Percentiles rank a stretch among this genome's conserved stretches.
Conservation (phyloP, 1,140 invertebrate species). For the Mizuhopecten yessoensis region DNA sequence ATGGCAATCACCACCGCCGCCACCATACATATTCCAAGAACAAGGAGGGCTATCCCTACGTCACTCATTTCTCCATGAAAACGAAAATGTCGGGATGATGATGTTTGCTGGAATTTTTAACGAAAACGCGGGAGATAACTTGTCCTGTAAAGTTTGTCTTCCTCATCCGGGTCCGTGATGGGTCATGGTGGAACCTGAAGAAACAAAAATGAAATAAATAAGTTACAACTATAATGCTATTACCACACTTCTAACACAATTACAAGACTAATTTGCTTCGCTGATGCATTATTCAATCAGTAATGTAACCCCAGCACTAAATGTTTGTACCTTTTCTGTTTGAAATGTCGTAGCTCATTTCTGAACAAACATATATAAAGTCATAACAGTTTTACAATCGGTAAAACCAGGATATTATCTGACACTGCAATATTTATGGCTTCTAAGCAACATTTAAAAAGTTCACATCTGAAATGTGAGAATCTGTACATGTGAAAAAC, state of each 20-base stretch:
- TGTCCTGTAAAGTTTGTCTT: background rate
- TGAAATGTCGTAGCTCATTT: no score
- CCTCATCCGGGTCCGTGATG: background rate
- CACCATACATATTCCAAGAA: conserved; percentile 72
- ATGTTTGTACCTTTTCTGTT: no score
- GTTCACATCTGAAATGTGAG: background rate
- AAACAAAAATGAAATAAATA: background rate
- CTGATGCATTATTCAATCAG: no score
- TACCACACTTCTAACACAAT: no score
- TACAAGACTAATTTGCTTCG: no score
- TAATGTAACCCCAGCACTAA: no score
- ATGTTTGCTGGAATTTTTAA: background rate
- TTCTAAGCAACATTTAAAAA: background rate
- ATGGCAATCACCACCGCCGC: conserved; percentile 72
- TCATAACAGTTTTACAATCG: no score
- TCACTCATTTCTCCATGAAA: conserved; percentile 73
- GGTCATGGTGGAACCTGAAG: background rate
- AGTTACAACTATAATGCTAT: background rate
- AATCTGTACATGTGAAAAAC: background rate
- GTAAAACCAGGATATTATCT: no score
- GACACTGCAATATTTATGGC: background rate
- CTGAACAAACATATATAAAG: no score
- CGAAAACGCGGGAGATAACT: background rate
- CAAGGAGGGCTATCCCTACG: conserved; percentile 75
- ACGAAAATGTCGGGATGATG: background rate